Evolutionary conservation across 53 echinoderm and acorn worm species (phyloP).

Genomic region (Holothuria scabra): DNA sequence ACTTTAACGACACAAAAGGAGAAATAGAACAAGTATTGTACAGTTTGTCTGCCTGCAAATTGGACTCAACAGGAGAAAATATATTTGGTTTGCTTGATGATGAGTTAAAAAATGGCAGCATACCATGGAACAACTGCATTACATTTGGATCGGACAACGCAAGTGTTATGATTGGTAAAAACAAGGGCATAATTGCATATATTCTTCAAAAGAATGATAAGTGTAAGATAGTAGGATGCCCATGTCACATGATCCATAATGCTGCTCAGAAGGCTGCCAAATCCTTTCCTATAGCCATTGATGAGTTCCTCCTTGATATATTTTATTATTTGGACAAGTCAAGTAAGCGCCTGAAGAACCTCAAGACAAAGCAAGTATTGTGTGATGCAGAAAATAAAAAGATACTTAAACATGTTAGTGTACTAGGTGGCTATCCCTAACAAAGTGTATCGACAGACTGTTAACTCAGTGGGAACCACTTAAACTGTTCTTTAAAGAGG

Average conservation of each 20-base stretch:
- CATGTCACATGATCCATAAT: slow-evolving; percentile 57
- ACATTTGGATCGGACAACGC: slow-evolving; percentile 55
- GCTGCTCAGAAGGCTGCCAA: slow-evolving; percentile 47
- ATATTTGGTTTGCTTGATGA: slow-evolving; percentile 54
- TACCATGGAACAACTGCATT: slow-evolving; percentile 63
- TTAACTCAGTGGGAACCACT: too few relatives aligned
- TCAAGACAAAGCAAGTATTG: neutral
- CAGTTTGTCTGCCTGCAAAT: slow-evolving; percentile 55
- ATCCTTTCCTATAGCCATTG: slow-evolving; percentile 24
- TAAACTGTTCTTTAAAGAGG: too few relatives aligned
- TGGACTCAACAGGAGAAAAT: slow-evolving; percentile 62
- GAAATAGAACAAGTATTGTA: slow-evolving; percentile 43
- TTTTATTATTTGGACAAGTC: neutral
- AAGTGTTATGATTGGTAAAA: slow-evolving; percentile 49
- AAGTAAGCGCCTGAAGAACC: neutral
- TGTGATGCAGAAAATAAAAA: slow-evolving; percentile 7
- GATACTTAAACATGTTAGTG: neutral
- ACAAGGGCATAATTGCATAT: slow-evolving; percentile 41
- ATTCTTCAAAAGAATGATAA: slow-evolving; percentile 4
- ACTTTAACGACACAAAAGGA: slow-evolving; percentile 29
- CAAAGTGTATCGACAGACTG: too few relatives aligned
- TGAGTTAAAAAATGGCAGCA: slow-evolving; percentile 39
- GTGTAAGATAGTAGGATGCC: slow-evolving; percentile 52
- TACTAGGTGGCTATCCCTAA: neutral
- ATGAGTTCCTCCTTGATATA: slow-evolving; percentile 27